Evolutionary conservation across 2,113 vertebrate genomes (phyloP).

Genomic region (Picathartes gymnocephalus): DNA sequence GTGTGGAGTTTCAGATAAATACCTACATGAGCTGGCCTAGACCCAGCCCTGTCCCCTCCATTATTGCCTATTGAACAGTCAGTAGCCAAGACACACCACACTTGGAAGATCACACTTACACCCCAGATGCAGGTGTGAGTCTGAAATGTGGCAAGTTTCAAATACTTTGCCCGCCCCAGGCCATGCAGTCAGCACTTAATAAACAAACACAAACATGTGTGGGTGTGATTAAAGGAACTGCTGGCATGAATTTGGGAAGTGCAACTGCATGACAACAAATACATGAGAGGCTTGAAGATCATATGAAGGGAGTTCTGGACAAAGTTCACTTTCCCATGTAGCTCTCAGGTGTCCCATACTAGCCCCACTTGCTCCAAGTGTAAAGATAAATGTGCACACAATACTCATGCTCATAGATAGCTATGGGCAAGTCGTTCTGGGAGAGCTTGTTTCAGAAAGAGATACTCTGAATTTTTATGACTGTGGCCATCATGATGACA

Average conservation of each 20-base stretch:
- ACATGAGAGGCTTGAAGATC: not conserved
- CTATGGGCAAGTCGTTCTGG: not conserved
- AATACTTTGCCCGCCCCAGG: constrained; percentile 11
- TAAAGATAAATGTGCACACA: not conserved
- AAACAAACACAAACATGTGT: constrained; percentile 41
- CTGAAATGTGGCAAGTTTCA: constrained; percentile 1
- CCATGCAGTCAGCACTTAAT: not conserved
- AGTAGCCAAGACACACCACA: not conserved
- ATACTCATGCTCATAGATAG: not conserved
- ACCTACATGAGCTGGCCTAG: not conserved
- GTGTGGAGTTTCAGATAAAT: not conserved
- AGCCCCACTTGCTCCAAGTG: not conserved
- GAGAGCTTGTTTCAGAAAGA: not conserved
- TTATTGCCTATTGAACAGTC: not conserved
- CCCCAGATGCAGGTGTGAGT: constrained; percentile 36
- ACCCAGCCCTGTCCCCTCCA: not conserved
- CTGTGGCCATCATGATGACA: not conserved
- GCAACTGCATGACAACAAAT: constrained; percentile 4
- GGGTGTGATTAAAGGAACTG: constrained; percentile 55
- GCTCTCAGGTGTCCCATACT: not conserved
- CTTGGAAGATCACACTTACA: not conserved
- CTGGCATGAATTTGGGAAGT: constrained; percentile 44
- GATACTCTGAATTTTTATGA: not conserved
- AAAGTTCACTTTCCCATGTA: not conserved
- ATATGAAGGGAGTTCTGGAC: not conserved